Evolutionary conservation across 2,113 vertebrate genomes (phyloP).

Genomic region (Ochotona princeps): DNA sequence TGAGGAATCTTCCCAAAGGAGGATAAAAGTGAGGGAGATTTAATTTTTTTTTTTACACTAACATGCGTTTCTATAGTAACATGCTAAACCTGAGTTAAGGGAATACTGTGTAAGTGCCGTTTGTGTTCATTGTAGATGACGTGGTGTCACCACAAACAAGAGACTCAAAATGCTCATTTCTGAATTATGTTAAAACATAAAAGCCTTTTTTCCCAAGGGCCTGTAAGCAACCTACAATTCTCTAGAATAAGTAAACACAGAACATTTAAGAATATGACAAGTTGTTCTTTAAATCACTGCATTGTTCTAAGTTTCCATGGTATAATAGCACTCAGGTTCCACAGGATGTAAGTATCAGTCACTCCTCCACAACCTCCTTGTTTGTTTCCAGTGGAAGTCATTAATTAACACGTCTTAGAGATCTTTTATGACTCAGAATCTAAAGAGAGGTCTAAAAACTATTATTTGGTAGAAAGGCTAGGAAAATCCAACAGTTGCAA

Average conservation of each 20-base stretch:
- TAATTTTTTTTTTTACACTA: constrained; percentile 46
- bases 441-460: constrained; percentile 68
- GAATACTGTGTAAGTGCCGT: constrained; percentile 21
- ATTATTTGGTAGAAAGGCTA: constrained; percentile 73
- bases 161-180: constrained; percentile 37
- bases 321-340: constrained; percentile 81
- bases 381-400: constrained; percentile 78
- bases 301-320: constrained; percentile 79
- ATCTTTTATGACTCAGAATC: constrained; percentile 81
- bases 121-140: not conserved
- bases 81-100: constrained; percentile 17
- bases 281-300: constrained; percentile 75
- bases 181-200: constrained; percentile 52
- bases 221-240: constrained; percentile 72
- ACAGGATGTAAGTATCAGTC: constrained; percentile 82
- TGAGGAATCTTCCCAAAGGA: not conserved
- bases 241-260: constrained; percentile 76
- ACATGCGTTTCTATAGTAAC: constrained; percentile 62
- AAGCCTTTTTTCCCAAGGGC: not conserved
- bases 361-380: constrained; percentile 73
- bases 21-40: constrained; percentile 33
- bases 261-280: constrained; percentile 66
- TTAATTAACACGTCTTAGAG: constrained; percentile 82
- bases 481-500: constrained; percentile 70
- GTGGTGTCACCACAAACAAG: constrained; percentile 58